Conservation (phyloP, 1,140 invertebrate species). For the Drosophila miranda region DNA sequence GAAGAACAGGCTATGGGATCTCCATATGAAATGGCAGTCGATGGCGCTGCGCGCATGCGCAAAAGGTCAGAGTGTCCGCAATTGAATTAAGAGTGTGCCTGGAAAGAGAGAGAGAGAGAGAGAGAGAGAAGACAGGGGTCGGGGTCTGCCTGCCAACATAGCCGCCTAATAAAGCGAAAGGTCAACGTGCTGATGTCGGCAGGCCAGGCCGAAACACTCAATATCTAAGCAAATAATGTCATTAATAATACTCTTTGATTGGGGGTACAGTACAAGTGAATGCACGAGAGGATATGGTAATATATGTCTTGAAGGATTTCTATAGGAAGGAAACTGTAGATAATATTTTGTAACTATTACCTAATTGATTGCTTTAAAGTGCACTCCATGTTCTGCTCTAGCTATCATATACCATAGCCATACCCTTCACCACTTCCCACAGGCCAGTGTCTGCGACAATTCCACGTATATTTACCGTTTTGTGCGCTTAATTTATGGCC, state of each 20-base stretch:
- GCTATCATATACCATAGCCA: background rate
- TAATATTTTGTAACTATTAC: too few species aligned
- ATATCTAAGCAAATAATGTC: slow-evolving; percentile 57
- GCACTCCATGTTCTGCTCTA: background rate
- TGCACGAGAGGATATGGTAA: too few species aligned
- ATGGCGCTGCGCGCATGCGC: slow-evolving; percentile 36
- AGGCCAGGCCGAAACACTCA: slow-evolving; percentile 28
- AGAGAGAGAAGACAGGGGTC: background rate
- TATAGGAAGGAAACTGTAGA: too few species aligned
- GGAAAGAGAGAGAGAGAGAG: slow-evolving; percentile 16
- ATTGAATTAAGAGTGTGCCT: slow-evolving; percentile 73
- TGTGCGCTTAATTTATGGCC: slow-evolving; percentile 65
- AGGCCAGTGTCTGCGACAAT: slow-evolving; percentile 37
- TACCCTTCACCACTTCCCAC: slow-evolving; percentile 17
- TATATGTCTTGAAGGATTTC: background rate
- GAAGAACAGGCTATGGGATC: slow-evolving; percentile 17
- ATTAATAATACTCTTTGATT: slow-evolving; percentile 49
- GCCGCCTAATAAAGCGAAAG: slow-evolving; percentile 65
- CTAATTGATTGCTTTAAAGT: background rate
- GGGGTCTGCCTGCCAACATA: slow-evolving; percentile 15
- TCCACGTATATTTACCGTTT: slow-evolving; percentile 48
- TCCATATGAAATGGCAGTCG: slow-evolving; percentile 53
- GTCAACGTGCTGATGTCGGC: slow-evolving; percentile 51
- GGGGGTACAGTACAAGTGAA: too few species aligned
- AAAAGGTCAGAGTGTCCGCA: slow-evolving; percentile 72